phyloP scores from a whole-genome alignment of 2,797 vertebrate species.

The Cossypha niveicapilla region DNA sequence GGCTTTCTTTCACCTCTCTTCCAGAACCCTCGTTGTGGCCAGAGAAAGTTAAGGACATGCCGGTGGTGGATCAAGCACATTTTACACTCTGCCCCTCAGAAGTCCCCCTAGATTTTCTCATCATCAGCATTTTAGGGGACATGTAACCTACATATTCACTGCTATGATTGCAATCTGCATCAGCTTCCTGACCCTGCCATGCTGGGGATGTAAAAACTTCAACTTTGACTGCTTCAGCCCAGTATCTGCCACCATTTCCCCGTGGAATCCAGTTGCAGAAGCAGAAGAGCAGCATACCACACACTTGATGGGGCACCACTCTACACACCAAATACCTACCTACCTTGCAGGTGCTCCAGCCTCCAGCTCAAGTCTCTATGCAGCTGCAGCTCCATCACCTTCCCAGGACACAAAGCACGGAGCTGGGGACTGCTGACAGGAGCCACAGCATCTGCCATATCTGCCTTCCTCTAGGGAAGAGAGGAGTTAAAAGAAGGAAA shows the following conservation, averaged over 20 bases:
- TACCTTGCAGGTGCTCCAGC: neutral
- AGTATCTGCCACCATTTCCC: neutral
- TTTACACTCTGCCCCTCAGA: neutral
- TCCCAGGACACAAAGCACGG: fast-evolving
- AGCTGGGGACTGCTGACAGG: neutral
- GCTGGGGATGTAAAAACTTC: neutral
- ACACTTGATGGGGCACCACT: neutral
- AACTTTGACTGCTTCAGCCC: neutral
- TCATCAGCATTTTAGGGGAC: neutral
- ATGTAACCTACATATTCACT: neutral
- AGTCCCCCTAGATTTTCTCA: neutral
- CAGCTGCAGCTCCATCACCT: fast-evolving
- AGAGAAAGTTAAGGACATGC: neutral
- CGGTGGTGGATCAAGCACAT: neutral
- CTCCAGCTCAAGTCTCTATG: neutral
- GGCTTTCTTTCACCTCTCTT: neutral
- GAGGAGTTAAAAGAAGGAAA: neutral
- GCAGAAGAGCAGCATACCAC: neutral
- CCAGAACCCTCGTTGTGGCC: neutral
- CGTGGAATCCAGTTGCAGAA: neutral
- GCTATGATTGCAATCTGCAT: neutral
- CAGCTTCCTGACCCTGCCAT: neutral
- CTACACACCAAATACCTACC: neutral
- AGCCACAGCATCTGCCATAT: neutral
- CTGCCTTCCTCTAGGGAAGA: neutral